phyloP scores from a whole-genome alignment of 2,888 invertebrate species.

The Dermolepida albohirtum region DNA sequence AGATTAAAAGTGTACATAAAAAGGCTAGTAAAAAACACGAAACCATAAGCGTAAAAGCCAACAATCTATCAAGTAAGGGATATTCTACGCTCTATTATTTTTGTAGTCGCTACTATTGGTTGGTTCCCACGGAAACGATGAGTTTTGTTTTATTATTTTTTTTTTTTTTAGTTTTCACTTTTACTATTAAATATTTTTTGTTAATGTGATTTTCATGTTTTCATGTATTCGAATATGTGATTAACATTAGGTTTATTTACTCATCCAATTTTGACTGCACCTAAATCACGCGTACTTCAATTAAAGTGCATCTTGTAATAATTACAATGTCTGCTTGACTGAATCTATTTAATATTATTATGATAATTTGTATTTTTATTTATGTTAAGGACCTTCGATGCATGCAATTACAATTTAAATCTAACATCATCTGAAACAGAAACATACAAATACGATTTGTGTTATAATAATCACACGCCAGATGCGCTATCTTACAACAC shows the following conservation, averaged over 20 bases:
- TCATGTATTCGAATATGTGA: constrained; percentile 15
- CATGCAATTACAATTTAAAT: too few relatives aligned
- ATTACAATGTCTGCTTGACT: too few relatives aligned
- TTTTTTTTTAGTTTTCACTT: constrained; percentile 28
- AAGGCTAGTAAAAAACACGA: constrained; percentile 39
- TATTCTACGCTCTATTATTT: constrained; percentile 44
- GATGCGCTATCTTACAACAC: too few relatives aligned
- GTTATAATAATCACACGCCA: too few relatives aligned
- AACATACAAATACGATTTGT: too few relatives aligned
- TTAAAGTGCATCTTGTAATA: too few relatives aligned
- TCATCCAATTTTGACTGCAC: too few relatives aligned
- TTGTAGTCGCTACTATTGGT: constrained; percentile 40
- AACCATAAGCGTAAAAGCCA: constrained; percentile 41
- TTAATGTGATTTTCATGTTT: constrained; percentile 34
- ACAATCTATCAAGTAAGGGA: constrained; percentile 42
- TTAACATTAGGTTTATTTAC: constrained; percentile 9
- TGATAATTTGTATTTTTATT: too few relatives aligned
- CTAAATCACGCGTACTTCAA: too few relatives aligned
- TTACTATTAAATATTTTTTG: constrained; percentile 24
- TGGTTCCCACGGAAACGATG: constrained; percentile 45
- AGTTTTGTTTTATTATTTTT: constrained; percentile 39
- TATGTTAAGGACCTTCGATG: too few relatives aligned
- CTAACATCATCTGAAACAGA: too few relatives aligned
- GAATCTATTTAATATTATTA: too few relatives aligned
- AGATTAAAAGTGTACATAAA: constrained; percentile 11